Evolutionary conservation across 2,888 invertebrate species (phyloP).

Genomic region (Himalopsyche kuldschensis): DNA sequence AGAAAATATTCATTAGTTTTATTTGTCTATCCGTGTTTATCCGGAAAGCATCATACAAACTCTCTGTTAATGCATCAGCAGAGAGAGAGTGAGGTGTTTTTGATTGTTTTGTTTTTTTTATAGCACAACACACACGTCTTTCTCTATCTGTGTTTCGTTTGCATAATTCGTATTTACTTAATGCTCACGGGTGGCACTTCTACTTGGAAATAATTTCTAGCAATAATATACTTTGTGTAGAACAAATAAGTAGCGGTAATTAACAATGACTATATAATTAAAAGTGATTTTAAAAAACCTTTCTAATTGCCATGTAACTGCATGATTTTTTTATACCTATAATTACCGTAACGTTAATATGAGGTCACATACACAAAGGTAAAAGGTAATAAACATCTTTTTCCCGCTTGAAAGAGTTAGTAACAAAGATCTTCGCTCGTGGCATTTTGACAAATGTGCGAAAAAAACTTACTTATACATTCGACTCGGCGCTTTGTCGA

Average conservation of each 20-base stretch:
- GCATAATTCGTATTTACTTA: too few species aligned
- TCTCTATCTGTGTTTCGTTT: too few species aligned
- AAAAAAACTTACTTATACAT: background rate
- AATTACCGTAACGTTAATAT: background rate
- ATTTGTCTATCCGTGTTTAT: too few species aligned
- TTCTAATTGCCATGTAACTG: background rate
- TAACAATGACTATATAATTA: background rate
- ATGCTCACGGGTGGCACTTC: too few species aligned
- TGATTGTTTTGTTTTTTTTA: too few species aligned
- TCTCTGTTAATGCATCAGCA: too few species aligned
- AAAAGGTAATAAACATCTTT: background rate
- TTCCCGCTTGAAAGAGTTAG: background rate
- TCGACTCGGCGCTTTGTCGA: background rate
- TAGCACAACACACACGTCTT: too few species aligned
- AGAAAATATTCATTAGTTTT: too few species aligned
- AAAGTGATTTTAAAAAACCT: background rate
- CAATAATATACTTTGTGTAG: background rate
- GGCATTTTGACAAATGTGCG: background rate
- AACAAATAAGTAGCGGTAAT: background rate
- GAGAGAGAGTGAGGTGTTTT: too few species aligned
- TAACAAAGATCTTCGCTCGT: background rate
- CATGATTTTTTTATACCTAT: background rate
- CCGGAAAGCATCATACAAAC: too few species aligned
- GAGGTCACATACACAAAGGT: background rate
- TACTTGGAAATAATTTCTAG: too few species aligned